Conservation (phyloP, 2,888 invertebrate genomes). For the Byasa hedistus region DNA sequence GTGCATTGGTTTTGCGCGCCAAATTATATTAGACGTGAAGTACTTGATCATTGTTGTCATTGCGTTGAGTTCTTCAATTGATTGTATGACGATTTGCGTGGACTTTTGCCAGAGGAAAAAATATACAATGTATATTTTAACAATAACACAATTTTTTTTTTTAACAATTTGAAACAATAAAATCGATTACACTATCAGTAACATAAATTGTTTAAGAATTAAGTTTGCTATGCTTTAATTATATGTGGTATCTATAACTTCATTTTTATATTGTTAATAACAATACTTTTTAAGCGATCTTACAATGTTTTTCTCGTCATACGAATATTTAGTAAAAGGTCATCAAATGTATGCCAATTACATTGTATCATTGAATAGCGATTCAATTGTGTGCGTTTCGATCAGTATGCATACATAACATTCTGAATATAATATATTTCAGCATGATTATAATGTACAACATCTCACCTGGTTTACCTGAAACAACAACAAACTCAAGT, state of each 20-base stretch:
- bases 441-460: not conserved
- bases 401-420: not conserved
- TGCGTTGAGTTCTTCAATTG: not conserved
- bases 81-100: not conserved
- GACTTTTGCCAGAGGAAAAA: not conserved
- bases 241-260: not conserved
- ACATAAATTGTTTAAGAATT: no score
- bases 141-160: no score
- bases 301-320: not conserved
- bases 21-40: not conserved
- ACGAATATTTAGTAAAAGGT: not conserved
- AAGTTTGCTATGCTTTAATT: no score
- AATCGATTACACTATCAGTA: no score
- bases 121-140: not conserved
- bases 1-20: not conserved
- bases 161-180: no score
- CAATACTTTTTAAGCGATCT: not conserved
- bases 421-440: not conserved
- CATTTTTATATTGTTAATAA: not conserved
- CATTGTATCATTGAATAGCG: not conserved
- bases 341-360: not conserved
- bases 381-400: not conserved
- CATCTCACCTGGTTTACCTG: not conserved
- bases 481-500: not conserved
- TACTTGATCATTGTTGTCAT: conserved; percentile 3